Base-by-base conservation (phyloP, 2,113 vertebrate genomes). In the Hippoglossus stenolepis region DNA sequence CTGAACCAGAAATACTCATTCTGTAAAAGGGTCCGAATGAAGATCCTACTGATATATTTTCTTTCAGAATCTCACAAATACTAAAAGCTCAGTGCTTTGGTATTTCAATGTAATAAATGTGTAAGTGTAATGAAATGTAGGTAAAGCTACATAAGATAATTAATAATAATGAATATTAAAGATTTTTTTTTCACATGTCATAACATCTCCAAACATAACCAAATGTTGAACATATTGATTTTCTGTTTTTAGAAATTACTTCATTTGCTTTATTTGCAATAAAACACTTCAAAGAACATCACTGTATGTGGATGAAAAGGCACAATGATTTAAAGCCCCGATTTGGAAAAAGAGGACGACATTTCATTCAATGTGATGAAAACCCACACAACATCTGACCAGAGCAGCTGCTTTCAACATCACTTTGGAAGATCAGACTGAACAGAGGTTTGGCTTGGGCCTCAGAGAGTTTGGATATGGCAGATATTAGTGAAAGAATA, bases 381-480 rank as follows among this genome's bases (percentile, higher is more conserved):
- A 12, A 49, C 49, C 23, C 15, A 24, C 8, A 63, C 15, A 57
- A 14, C 56, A 57, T 13, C 56, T 24, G 56, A 57, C 10, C 12
- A 57, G 47, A 49, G 47, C 47, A 49, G 47, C 47, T 49, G 56
- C 21, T 57, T 57, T 57, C 8, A 24, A 57, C 56, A 57, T 57
- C 56, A n/a, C 10, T 57, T 26, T 57, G 56, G 10, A 24, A 57
- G n/a, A 24, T 57, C 21, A 24, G 56, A 24, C 9, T 57, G n/a
- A 23, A 76, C 56, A 67, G 71, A 57, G 18, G 17, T 57, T 51
- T 68, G 73, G 57, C 80, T 40, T 40, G 5, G 35, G 66, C 40
- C 14, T 70, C 5, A 61, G 4, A 57, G 49, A 61, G 28, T 35
- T 26, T 23, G 14, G 13, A 56, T 54, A 61, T 38, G 61, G 28